Evolutionary conservation across 2,797 vertebrate species (phyloP).

Genomic region (Melanotaenia maccullochi): DNA sequence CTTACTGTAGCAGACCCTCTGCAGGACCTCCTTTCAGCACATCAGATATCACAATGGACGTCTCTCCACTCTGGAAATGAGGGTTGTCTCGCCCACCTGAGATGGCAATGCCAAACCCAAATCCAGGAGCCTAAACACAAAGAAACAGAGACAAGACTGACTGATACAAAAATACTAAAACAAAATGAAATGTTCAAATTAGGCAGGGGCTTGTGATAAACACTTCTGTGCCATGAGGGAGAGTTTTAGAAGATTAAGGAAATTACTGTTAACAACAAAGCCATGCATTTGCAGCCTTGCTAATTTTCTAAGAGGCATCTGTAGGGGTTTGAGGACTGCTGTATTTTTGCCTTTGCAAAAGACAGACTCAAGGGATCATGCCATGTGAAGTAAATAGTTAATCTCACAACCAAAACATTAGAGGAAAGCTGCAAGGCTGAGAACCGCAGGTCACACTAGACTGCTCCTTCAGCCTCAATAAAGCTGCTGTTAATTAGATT

Average conservation of each 20-base stretch:
- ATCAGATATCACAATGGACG: conserved; percentile 98
- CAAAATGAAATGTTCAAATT: not conserved
- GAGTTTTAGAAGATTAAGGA: not conserved
- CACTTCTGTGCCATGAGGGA: not conserved
- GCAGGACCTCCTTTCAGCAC: conserved; percentile 97
- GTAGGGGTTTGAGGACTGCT: conserved; percentile 16
- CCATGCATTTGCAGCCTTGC: not conserved
- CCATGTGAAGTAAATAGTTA: conserved; percentile 54
- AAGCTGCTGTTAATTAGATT: conserved; percentile 78
- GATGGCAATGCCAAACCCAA: conserved; percentile 99
- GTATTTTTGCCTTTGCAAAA: conserved; percentile 26
- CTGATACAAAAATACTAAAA: conserved; percentile 1
- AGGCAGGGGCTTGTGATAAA: conserved; percentile 7
- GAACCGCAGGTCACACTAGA: conserved; percentile 43
- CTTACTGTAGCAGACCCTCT: conserved; percentile 95
- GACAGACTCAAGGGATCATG: conserved; percentile 18
- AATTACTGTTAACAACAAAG: conserved; percentile 9
- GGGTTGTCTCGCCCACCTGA: conserved; percentile 98
- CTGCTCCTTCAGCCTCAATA: conserved; percentile 60
- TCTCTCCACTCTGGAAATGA: conserved; percentile 98
- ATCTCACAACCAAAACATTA: conserved; percentile 66
- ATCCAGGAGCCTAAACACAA: conserved; percentile 89
- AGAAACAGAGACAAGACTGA: conserved; percentile 40
- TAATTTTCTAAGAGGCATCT: conserved; percentile 14
- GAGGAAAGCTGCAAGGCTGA: conserved; percentile 34